A percentile compares a stretch with the other conserved stretches of the same genome.
These are phyloP conservation scores for Drosophila infuscata DNA, from an alignment of 2,888 invertebrate genomes.

Conservation along the genomic window DNA sequence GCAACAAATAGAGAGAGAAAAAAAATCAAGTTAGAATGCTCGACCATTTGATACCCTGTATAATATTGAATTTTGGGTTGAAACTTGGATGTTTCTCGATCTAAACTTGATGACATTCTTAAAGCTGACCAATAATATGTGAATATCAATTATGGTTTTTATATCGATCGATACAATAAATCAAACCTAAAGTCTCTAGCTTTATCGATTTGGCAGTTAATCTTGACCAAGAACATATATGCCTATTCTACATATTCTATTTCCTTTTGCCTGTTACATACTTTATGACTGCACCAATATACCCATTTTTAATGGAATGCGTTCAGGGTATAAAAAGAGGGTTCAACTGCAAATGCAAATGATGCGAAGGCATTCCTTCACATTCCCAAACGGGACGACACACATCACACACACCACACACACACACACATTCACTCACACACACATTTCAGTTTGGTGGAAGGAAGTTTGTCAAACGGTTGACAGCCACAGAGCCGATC, in stretches of 20 bases:
- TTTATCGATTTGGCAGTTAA: background rate
- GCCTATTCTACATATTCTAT: background rate
- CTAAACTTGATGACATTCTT: background rate
- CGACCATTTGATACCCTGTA: background rate
- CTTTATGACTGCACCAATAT: background rate
- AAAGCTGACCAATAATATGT: background rate
- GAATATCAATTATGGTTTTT: background rate
- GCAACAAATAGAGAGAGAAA: background rate
- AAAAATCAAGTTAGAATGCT: background rate
- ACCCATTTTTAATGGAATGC: background rate
- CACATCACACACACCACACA: slow-evolving; percentile 10
- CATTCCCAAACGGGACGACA: slow-evolving; percentile 6
- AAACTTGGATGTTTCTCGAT: background rate
- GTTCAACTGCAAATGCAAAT: slow-evolving; percentile 49
- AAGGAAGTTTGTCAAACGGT: slow-evolving; percentile 64
- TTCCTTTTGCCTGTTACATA: background rate
- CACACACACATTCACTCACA: slow-evolving; percentile 15
- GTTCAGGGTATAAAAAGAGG: slow-evolving; percentile 17
- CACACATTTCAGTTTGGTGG: background rate
- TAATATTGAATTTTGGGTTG: background rate
- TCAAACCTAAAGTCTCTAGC: background rate
- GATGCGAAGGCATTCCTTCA: slow-evolving; percentile 14
- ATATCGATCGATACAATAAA: background rate
- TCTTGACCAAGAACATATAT: background rate
- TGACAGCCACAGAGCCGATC: slow-evolving; percentile 65